Conservation (phyloP, 2,113 vertebrate species). For the Patagioenas fasciata region DNA sequence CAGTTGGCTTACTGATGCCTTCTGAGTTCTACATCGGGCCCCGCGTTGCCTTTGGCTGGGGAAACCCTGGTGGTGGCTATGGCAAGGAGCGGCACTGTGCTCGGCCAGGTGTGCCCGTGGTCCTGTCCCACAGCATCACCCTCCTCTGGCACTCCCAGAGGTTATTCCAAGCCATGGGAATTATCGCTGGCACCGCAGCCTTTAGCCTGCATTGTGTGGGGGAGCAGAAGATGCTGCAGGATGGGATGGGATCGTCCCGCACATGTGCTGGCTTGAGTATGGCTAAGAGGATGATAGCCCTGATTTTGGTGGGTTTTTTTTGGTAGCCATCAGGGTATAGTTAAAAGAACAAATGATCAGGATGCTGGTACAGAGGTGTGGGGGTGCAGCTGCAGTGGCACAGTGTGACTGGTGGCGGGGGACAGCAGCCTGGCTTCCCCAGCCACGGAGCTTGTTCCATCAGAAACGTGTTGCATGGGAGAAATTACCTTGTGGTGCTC, state of each 20-base stretch:
- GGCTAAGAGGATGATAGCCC: neutral
- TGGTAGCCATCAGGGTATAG: neutral
- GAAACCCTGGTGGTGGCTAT: neutral
- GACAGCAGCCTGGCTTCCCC: neutral
- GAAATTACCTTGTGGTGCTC: neutral
- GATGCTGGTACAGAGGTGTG: neutral
- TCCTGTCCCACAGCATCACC: neutral
- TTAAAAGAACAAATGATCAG: neutral
- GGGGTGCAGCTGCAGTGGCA: too few relatives aligned
- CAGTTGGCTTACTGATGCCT: slow-evolving; percentile 44
- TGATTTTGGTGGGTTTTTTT: neutral
- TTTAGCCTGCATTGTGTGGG: neutral
- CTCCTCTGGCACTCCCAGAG: too few relatives aligned
- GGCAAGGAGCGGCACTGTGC: too few relatives aligned
- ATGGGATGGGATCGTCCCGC: accelerated
- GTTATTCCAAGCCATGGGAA: neutral
- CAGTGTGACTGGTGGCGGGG: too few relatives aligned
- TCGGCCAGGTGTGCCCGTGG: too few relatives aligned
- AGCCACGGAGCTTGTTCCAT: accelerated
- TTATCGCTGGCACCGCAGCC: accelerated
- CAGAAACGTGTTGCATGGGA: neutral
- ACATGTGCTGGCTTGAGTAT: neutral
- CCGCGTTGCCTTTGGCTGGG: neutral
- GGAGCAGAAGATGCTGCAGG: neutral
- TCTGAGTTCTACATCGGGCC: neutral